Conservation (phyloP, 2,113 vertebrate species). For the Chlamydotis undulata region DNA sequence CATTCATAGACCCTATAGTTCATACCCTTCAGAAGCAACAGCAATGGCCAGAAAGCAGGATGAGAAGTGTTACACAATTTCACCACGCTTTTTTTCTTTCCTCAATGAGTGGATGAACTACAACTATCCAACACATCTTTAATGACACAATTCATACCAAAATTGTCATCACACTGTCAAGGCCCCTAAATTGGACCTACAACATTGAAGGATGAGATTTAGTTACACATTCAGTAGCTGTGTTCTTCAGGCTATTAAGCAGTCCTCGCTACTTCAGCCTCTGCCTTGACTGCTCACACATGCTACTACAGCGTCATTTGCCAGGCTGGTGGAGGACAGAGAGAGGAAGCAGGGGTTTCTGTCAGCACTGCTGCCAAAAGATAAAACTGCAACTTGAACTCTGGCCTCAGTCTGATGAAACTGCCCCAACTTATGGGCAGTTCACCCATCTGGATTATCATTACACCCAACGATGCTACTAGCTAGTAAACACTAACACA, state of each 20-base stretch:
- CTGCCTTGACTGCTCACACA: background rate
- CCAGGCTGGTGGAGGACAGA: background rate
- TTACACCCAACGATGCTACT: background rate
- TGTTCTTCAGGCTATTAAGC: background rate
- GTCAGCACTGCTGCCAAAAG: background rate
- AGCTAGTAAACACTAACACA: background rate
- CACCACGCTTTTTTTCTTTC: background rate
- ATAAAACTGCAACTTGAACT: background rate
- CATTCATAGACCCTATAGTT: background rate
- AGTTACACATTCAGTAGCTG: background rate
- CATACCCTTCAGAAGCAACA: background rate
- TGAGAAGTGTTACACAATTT: background rate
- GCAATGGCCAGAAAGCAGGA: background rate
- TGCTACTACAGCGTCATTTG: background rate
- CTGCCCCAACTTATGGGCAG: background rate
- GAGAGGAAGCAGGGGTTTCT: background rate
- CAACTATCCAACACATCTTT: background rate
- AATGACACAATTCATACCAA: background rate
- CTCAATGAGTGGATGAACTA: background rate
- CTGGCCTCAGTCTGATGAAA: background rate
- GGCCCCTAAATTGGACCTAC: background rate
- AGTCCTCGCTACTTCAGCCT: background rate
- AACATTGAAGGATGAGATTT: background rate
- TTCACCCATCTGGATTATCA: background rate
- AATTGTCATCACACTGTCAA: background rate